Base-by-base conservation (phyloP, 2,113 vertebrate species). In the Tyto alba region DNA sequence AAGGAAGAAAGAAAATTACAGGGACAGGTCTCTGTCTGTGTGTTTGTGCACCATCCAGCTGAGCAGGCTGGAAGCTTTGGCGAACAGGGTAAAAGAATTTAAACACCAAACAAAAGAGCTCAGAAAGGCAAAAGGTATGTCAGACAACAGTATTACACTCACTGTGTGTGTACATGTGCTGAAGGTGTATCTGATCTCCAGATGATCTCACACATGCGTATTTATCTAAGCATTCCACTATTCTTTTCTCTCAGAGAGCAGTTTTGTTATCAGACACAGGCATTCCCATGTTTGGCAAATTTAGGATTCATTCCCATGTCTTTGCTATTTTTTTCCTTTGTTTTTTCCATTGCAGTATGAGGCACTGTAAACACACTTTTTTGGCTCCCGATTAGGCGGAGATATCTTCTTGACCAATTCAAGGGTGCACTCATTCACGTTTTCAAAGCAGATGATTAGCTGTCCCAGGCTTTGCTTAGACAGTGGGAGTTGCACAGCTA, bases 381-480 rank as follows among this genome's bases (percentile, higher is more conserved):
- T 69, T 82, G 53, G 69, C 59, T 85, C 29, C 13, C 12, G 26
- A 85, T 77, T 38, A 74, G 32, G 52, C 13, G 4, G 53, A 76
- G 64, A 63, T 29, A 47, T 78, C 56, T 64, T 80, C 64, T 84
- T 76, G 74, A 76, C 43, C 66, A 84, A 50, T 36, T 88, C 72
- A 86, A 93, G 79, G 74, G 60, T 0, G 0, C 36, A 60, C 71
- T 92, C 3, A 0, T 10, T 81, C 4, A 0, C 21, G 67, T 71
- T 92, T 90, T 88, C 79, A 88, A 90, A 95, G 75, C 71, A 84
- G 72, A 86, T 88, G 36, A 92, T 91, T 78, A 95, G 71, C n/a
- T 88, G n/a, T 50, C 14, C 62, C 27, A 59, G 34, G 53, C 71
- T 91, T 81, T 94, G 85, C 74, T 67, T 91, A 95, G 64, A 62